Conservation (phyloP, 1,140 invertebrate species). For the Anoplolepis gracilipes region DNA sequence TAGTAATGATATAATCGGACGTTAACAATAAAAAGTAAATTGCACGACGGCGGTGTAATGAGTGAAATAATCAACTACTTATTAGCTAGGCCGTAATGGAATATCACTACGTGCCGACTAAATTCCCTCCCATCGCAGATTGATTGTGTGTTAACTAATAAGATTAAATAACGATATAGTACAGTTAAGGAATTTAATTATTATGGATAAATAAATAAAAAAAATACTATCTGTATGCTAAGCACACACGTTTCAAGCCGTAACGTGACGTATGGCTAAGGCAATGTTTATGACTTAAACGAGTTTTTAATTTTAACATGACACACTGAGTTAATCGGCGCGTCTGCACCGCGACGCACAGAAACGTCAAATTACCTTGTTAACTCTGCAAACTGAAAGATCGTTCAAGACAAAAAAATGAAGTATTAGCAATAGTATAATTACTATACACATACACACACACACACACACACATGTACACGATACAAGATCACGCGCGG, state of each 20-base stretch:
- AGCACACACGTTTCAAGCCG: slow-evolving; percentile 76
- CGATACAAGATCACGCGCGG: slow-evolving; percentile 80
- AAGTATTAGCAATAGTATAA: slow-evolving; percentile 81
- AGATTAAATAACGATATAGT: slow-evolving; percentile 81
- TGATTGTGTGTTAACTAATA: slow-evolving; percentile 85
- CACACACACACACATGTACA: slow-evolving; percentile 32
- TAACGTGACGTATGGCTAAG: slow-evolving; percentile 77
- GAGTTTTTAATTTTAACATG: slow-evolving; percentile 76
- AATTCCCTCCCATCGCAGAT: slow-evolving; percentile 85
- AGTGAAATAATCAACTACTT: slow-evolving; percentile 77
- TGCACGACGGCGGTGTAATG: slow-evolving; percentile 64
- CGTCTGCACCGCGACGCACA: slow-evolving; percentile 82
- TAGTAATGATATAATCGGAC: slow-evolving; percentile 30
- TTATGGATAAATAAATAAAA: slow-evolving; percentile 75
- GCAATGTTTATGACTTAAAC: slow-evolving; percentile 76
- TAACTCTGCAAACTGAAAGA: slow-evolving; percentile 79
- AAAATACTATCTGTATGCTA: slow-evolving; percentile 80
- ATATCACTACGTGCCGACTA: slow-evolving; percentile 81
- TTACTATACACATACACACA: slow-evolving; percentile 41
- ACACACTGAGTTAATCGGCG: slow-evolving; percentile 82
- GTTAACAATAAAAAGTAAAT: slow-evolving; percentile 37
- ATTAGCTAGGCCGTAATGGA: slow-evolving; percentile 79
- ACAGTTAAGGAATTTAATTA: slow-evolving; percentile 83
- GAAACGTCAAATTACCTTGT: slow-evolving; percentile 83
- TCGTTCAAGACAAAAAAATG: slow-evolving; percentile 77